Conservation (phyloP, 2,888 invertebrate genomes). For the Chrysolina oricalcia region DNA sequence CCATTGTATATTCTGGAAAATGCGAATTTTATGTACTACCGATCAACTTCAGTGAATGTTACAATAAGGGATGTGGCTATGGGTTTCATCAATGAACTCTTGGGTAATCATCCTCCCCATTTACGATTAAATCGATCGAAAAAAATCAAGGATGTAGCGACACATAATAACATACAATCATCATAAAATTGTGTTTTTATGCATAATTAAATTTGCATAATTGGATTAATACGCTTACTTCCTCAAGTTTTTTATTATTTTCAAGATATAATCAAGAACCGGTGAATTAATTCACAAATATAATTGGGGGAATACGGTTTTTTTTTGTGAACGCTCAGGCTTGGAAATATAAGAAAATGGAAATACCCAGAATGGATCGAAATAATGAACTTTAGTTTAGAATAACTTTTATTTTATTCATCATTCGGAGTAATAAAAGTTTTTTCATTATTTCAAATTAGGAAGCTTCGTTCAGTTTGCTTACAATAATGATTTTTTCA, state of each 20-base stretch:
- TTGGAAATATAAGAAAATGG: background rate
- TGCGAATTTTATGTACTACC: too few relatives aligned
- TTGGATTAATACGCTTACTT: background rate
- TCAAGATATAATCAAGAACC: background rate
- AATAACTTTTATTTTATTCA: background rate
- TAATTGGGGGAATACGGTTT: background rate
- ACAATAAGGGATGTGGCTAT: too few relatives aligned
- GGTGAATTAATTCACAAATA: background rate
- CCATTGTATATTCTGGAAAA: too few relatives aligned
- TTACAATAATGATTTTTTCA: too few relatives aligned
- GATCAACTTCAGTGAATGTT: too few relatives aligned
- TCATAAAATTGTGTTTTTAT: conserved; percentile 1
- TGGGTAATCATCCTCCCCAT: background rate
- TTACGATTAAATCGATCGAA: background rate
- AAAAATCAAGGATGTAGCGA: background rate
- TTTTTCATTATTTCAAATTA: too few relatives aligned
- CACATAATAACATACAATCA: background rate
- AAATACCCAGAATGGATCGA: too few relatives aligned
- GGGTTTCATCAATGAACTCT: background rate
- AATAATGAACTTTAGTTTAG: background rate
- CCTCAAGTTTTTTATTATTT: background rate
- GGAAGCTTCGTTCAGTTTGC: too few relatives aligned
- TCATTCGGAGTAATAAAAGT: too few relatives aligned
- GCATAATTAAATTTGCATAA: conserved; percentile 5
- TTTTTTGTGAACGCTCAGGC: background rate